Percentiles rank a stretch among this genome's conserved stretches.
These are phyloP conservation scores for Timema podura DNA, from an alignment of 2,888 invertebrate genomes.

Conservation along the genomic window DNA sequence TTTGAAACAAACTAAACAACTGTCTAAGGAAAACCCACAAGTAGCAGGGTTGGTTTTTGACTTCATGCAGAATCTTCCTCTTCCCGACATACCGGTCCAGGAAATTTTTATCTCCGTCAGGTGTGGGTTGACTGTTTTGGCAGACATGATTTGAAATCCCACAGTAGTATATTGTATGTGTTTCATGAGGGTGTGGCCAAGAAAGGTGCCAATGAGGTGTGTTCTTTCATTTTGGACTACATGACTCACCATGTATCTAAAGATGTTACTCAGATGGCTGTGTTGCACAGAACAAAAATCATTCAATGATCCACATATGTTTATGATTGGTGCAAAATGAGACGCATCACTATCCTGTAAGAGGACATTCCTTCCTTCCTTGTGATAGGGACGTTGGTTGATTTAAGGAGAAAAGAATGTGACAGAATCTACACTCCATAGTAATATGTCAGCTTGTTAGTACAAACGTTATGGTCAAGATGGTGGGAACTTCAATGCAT, in stretches of 20 bases:
- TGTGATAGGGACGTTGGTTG: neutral
- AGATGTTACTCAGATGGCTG: neutral
- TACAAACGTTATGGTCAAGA: neutral
- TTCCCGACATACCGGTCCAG: neutral
- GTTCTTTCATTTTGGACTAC: neutral
- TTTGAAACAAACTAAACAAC: neutral
- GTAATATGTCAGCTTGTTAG: neutral
- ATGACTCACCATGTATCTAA: neutral
- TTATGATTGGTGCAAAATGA: constrained; percentile 11
- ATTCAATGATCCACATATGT: constrained; percentile 1
- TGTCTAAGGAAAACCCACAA: constrained; percentile 3
- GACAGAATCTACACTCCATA: constrained; percentile 6
- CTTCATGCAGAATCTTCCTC: neutral
- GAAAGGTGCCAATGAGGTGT: constrained; percentile 7
- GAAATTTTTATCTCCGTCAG: neutral
- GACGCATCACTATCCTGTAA: neutral
- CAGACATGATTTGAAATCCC: neutral
- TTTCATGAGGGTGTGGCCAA: constrained; percentile 10
- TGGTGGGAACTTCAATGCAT: neutral
- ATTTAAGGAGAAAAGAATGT: neutral
- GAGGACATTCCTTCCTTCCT: neutral
- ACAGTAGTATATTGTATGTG: neutral
- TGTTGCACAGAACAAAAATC: constrained; percentile 9
- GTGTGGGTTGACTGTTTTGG: constrained; percentile 3
- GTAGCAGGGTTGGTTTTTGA: constrained; percentile 4